Base-by-base conservation (phyloP, 2,113 vertebrate species). In the Cyanoderma ruficeps region DNA sequence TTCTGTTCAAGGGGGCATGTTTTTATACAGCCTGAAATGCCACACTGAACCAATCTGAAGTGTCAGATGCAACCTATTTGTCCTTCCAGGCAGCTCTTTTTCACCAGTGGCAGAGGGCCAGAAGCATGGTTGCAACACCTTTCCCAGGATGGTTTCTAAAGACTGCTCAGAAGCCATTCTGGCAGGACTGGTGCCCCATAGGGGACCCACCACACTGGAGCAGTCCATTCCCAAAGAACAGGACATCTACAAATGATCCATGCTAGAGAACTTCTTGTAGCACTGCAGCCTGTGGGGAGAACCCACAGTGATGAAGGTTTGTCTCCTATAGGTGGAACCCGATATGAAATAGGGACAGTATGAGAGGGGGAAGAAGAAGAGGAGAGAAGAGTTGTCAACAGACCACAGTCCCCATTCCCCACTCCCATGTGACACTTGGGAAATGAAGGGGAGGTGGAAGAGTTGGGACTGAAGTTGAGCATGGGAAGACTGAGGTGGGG, bases 181-280 rank as follows among this genome's bases (percentile, higher is more conserved):
- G 27, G 8, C 44, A 77, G 49, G 33, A 68, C 24, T 31, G 77
- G 39, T 1, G 9, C 30, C 25, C 35, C 53, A 15, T 9, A 7
- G 21, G 17, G 4, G 19, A 44, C 25, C 5, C 22, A 46, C 25
- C 11, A 49, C 0, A 0, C 8, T 35, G 7, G 9, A 63, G 18
- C 10, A 71, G 44, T 23, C 13, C 8, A 17, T 23, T 87, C 6
- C 31, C 74, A 44, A 63, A 72, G 49, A 44, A n/a, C 16, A 53
- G 18, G 25, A 11, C 18, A 15, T 14, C 9, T 49, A 52, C 8
- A 18, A 68, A 87, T 23, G 21, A n/a, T 14, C 23, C 19, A 37
- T 16, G 13, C 18, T 72, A n/a, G 17, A 74, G 6, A 25, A 63
- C 9, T 28, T 86, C 19, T 27, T 52, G 46, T 25, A 39, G 24